A percentile compares a stretch with the other conserved stretches of the same genome.
Evolutionary conservation across 2,888 invertebrate species (phyloP).

Genomic region (Chrysina gloriosa): DNA sequence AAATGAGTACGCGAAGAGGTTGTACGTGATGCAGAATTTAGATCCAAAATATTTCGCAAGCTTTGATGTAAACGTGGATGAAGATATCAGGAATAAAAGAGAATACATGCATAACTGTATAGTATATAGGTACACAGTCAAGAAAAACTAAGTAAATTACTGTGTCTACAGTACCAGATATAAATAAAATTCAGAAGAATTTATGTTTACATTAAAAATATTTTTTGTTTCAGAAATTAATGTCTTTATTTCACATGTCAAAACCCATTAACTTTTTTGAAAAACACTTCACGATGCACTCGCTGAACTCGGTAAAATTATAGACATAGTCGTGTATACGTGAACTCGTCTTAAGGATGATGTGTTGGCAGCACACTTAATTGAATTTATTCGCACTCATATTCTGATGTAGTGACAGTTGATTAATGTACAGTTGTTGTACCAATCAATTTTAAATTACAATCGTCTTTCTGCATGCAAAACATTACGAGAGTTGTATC

Average conservation of each 20-base stretch:
- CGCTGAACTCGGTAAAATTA: slow-evolving; percentile 8
- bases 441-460: slow-evolving; percentile 21
- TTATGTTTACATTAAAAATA: slow-evolving; percentile 13
- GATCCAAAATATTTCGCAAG: not conserved
- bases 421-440: slow-evolving; percentile 10
- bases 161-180: not conserved
- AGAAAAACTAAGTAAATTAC: not conserved
- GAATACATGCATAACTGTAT: not conserved
- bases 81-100: not conserved
- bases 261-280: slow-evolving; percentile 17
- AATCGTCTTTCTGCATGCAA: not conserved
- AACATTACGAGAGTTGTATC: not conserved
- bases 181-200: not conserved
- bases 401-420: not conserved
- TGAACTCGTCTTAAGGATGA: not conserved
- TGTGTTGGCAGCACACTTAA: slow-evolving; percentile 4
- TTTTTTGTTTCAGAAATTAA: slow-evolving; percentile 8
- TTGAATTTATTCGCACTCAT: slow-evolving; percentile 1
- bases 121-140: too few relatives aligned
- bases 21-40: not conserved
- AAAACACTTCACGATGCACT: slow-evolving; percentile 12
- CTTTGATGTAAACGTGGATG: slow-evolving; percentile 3
- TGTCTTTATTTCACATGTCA: slow-evolving; percentile 29
- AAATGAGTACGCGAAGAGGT: not conserved
- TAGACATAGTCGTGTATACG: not conserved